Conservation (phyloP, 2,888 invertebrate species). For the Macrosoma leucophasiata region DNA sequence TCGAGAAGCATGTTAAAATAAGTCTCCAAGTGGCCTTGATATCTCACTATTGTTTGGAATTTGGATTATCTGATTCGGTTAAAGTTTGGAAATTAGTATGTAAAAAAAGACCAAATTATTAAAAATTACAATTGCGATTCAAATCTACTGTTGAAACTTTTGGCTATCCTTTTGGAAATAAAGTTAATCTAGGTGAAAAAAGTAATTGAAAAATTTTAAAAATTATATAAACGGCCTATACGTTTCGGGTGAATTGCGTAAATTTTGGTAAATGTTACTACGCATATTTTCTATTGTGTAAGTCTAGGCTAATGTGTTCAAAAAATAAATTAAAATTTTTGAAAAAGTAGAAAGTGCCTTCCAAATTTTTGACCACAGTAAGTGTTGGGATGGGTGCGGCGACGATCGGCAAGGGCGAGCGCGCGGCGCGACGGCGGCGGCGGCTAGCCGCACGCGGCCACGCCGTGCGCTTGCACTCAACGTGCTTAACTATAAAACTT, state of each 20-base stretch:
- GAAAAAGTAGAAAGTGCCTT: slow-evolving; percentile 89
- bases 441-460: slow-evolving; percentile 26
- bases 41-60: slow-evolving; percentile 70
- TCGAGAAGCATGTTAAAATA: slow-evolving; percentile 56
- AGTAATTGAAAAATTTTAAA: no score
- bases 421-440: slow-evolving; percentile 27
- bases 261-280: slow-evolving; percentile 75
- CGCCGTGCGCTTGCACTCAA: slow-evolving; percentile 34
- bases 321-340: slow-evolving; percentile 76
- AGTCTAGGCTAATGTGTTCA: slow-evolving; percentile 86
- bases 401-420: slow-evolving; percentile 43
- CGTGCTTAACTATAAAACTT: slow-evolving; percentile 69
- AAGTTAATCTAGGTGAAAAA: slow-evolving; percentile 62
- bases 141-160: slow-evolving; percentile 69
- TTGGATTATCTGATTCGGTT: slow-evolving; percentile 67
- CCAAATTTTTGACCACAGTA: slow-evolving; percentile 79
- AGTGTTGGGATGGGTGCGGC: slow-evolving; percentile 77
- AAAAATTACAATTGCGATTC: slow-evolving; percentile 64
- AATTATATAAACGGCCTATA: slow-evolving; percentile 66
- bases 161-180: slow-evolving; percentile 73
- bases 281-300: slow-evolving; percentile 76
- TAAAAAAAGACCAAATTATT: slow-evolving; percentile 69
- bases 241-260: slow-evolving; percentile 72
- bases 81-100: slow-evolving; percentile 70
- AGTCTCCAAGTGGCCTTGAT: slow-evolving; percentile 75